Base-by-base conservation (phyloP, 2,888 invertebrate genomes). In the Pyralis farinalis region DNA sequence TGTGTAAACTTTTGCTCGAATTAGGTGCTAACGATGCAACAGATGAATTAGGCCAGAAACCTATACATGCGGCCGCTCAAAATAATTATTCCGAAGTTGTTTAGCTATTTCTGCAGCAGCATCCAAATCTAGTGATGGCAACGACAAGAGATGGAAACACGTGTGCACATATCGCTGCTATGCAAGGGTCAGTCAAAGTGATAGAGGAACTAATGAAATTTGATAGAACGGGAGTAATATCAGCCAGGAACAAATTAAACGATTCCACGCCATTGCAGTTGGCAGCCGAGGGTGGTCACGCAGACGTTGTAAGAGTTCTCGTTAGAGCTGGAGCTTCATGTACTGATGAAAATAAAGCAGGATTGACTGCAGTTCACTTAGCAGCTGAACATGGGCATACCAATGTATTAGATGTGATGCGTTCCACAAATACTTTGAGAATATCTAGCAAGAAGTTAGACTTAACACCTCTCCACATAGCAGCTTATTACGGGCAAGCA, bases 191-290 rank as follows among this genome's bases (percentile, higher is more conserved):
- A 54, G 97, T 98, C 1, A 96, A 97, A 63, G 99, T 99, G 53
- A 97, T 99, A 55, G 97, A 98, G 77, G 99, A 99, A 75, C 91
- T 99, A 40, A 99, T 99, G 99, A 97, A 98, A 80, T 99, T 99
- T 76, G 99, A 99, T 87, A 93, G 97, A 61, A 94, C 94, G 56
- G 98, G 98, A 40, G 98, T 99, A 20, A 98, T 98, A 60, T 95
- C 97, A 5, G 98, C 98, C 6, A 92, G 98, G 69, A 99, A 99
- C 84, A 97, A 98, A 88, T 91, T 97, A 44, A 98, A 97, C 51
- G 98, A 98, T 63, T 98, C 98, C 0, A 99, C 99, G 3, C 97
- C 99, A 0, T 90, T 99, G 20, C 99, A 99, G 85, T 90, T 99
- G 70, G 99, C 99, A 0, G 98, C 99, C 0, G 98, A 98, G 79